Conservation (phyloP, 2,113 vertebrate genomes). For the Ascaphus truei region DNA sequence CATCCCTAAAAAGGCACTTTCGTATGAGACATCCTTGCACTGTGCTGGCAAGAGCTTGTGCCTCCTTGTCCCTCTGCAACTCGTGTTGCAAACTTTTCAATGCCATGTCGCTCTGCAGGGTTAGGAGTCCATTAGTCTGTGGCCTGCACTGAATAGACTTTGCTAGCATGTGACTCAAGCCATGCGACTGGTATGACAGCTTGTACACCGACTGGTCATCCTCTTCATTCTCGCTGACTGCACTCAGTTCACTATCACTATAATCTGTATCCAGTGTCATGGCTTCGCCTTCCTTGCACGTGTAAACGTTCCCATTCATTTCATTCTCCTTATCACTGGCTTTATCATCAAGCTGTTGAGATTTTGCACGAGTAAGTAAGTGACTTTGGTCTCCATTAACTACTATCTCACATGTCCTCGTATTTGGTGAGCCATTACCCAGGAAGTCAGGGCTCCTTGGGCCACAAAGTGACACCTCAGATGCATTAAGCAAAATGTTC, state of each 20-base stretch:
- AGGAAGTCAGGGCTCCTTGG: not conserved
- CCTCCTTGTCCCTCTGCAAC: constrained; percentile 75
- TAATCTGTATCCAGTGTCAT: constrained; percentile 58
- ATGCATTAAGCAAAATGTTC: constrained; percentile 29
- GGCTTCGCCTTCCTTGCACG: constrained; percentile 54
- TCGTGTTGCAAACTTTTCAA: constrained; percentile 74
- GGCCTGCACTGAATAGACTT: constrained; percentile 43
- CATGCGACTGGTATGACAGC: constrained; percentile 65
- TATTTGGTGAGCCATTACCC: constrained; percentile 10
- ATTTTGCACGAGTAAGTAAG: constrained; percentile 29
- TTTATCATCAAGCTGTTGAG: constrained; percentile 38
- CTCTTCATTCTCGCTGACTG: constrained; percentile 58
- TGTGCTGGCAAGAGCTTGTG: constrained; percentile 61
- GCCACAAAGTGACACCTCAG: constrained; percentile 28
- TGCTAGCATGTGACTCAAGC: constrained; percentile 66
- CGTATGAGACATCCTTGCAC: constrained; percentile 74
- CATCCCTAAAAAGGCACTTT: constrained; percentile 80
- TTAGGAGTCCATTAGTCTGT: constrained; percentile 51
- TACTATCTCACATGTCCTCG: constrained; percentile 56
- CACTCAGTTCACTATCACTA: constrained; percentile 66
- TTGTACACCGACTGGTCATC: constrained; percentile 56
- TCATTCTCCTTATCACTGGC: constrained; percentile 44
- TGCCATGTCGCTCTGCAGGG: constrained; percentile 60
- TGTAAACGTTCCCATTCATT: constrained; percentile 28
- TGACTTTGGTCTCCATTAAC: constrained; percentile 45